Conservation (phyloP, 2,888 invertebrate genomes). For the Habrosyne pyritoides region DNA sequence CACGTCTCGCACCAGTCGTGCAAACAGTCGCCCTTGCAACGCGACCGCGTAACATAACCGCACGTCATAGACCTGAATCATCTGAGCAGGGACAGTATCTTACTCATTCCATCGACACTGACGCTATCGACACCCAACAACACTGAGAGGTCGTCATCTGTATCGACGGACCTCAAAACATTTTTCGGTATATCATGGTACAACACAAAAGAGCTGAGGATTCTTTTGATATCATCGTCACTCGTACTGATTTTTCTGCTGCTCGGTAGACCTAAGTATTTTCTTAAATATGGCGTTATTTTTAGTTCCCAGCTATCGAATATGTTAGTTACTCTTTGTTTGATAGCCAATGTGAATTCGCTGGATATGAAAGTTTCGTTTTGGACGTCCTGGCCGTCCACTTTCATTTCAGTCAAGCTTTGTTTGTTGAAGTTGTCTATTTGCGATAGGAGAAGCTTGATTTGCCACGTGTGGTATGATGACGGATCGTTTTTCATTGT, state of each 20-base stretch:
- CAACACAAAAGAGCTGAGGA: constrained; percentile 80
- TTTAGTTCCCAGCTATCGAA: constrained; percentile 83
- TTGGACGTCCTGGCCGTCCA: constrained; percentile 55
- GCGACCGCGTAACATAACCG: constrained; percentile 52
- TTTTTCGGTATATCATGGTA: constrained; percentile 84
- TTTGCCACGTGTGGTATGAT: constrained; percentile 88
- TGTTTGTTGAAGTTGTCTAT: constrained; percentile 64
- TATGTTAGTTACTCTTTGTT: constrained; percentile 79
- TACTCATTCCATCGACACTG: constrained; percentile 47
- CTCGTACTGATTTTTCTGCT: constrained; percentile 49
- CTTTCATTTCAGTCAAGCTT: constrained; percentile 50
- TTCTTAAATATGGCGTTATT: constrained; percentile 69
- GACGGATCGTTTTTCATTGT: constrained; percentile 79
- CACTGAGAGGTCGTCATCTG: constrained; percentile 51
- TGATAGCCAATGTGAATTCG: constrained; percentile 85
- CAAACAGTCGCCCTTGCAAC: constrained; percentile 49
- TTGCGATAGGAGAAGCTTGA: constrained; percentile 87
- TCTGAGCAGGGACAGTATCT: constrained; percentile 48
- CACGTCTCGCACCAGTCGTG: constrained; percentile 43
- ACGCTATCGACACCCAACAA: constrained; percentile 44
- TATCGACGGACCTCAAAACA: constrained; percentile 45
- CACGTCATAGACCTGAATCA: constrained; percentile 51
- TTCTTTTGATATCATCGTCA: constrained; percentile 61
- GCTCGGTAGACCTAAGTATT: constrained; percentile 77
- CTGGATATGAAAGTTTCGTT: constrained; percentile 80